Evolutionary conservation across 2,888 invertebrate species (phyloP).

Genomic region (Agrotis segetum): DNA sequence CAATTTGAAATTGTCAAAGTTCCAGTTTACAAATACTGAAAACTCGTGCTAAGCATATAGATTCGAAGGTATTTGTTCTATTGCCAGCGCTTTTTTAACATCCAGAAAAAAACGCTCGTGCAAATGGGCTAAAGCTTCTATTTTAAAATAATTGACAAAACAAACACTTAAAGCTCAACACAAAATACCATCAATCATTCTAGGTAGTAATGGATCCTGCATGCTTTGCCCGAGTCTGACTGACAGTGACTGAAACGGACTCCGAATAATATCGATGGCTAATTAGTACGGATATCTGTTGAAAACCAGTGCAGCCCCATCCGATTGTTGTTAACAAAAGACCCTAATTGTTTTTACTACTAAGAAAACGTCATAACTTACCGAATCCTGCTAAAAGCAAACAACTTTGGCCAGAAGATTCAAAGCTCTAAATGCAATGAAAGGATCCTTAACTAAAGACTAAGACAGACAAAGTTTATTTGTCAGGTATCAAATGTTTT

Average conservation of each 20-base stretch:
- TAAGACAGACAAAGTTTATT: slow-evolving; percentile 14
- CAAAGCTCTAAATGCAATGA: slow-evolving; percentile 4
- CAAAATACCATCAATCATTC: slow-evolving; percentile 21
- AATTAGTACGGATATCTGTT: slow-evolving; percentile 46
- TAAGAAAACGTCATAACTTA: slow-evolving; percentile 10
- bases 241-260: slow-evolving; percentile 9
- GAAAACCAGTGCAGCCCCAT: slow-evolving; percentile 21
- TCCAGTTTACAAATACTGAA: no score
- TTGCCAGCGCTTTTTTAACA: no score
- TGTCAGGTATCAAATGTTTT: slow-evolving; percentile 37
- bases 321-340: slow-evolving; percentile 30
- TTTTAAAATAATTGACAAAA: neutral
- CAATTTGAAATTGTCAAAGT: no score
- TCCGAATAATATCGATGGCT: slow-evolving; percentile 21
- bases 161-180: neutral
- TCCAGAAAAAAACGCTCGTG: no score
- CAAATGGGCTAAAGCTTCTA: no score
- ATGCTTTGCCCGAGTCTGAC: slow-evolving; percentile 4
- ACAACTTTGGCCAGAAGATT: neutral
- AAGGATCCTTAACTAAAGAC: slow-evolving; percentile 2
- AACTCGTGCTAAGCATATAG: no score
- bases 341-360: slow-evolving; percentile 20
- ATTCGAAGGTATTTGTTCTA: no score
- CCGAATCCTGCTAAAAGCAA: neutral
- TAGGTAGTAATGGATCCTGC: slow-evolving; percentile 34